phyloP scores from a whole-genome alignment of 2,797 vertebrate genomes.

The Argentina silus region DNA sequence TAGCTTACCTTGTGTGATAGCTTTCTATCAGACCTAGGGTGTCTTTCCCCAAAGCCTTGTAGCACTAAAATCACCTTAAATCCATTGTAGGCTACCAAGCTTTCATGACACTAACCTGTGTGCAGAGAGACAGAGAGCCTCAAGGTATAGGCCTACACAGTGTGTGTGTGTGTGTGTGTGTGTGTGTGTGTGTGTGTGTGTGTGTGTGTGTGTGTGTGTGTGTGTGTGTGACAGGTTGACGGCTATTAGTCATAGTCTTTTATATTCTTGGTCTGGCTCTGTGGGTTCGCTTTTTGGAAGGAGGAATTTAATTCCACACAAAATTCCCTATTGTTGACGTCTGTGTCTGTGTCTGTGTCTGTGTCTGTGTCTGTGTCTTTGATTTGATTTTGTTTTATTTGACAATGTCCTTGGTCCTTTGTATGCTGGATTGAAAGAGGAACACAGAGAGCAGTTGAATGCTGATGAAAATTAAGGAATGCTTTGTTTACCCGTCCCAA shows the following conservation, averaged over 20 bases:
- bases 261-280: not conserved
- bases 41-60: no score
- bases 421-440: conserved; percentile 61
- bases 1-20: conserved; percentile 36
- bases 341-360: not conserved
- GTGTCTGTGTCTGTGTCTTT: not conserved
- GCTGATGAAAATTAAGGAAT: conserved; percentile 80
- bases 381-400: conserved; percentile 61
- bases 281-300: not conserved
- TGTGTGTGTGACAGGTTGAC: not conserved
- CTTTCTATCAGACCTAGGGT: not conserved
- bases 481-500: conserved; percentile 79
- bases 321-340: not conserved
- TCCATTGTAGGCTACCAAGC: no score
- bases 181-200: no score
- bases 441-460: conserved; percentile 72
- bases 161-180: no score
- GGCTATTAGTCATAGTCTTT: not conserved
- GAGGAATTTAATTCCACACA: not conserved
- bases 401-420: conserved; percentile 65
- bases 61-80: no score
- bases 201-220: no score
- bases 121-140: no score
- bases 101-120: no score
- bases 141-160: no score